Evolutionary conservation across 2,797 vertebrate genomes (phyloP), one percentile per base, ranked within the genome.

Genomic region (Sebastes diploproa): DNA sequence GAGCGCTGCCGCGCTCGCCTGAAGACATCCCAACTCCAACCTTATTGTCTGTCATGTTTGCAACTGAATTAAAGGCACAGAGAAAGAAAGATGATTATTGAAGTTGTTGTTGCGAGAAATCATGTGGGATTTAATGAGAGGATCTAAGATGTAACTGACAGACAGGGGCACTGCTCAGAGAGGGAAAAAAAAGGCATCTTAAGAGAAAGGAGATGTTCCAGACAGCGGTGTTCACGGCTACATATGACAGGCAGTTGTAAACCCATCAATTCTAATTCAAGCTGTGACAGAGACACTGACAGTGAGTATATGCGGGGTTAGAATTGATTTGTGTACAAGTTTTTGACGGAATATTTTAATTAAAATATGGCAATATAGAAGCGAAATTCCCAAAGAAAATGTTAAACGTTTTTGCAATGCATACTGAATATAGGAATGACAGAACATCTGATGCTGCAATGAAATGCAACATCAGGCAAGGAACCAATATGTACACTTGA

Each of bases 81-180:
- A 82, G 73, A 71, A 83, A 87, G 79, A 78, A 6, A 46, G 70
- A 83, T 30, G 82, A 89, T 88, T 80, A 88, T 90, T 88, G 85
- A 91, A 92, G 88, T 80, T 92, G 91, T 82, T 92, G 80, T 83
- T 88, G 86, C 34, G 18, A 55, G 84, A 78, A 88, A 82, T 89
- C 82, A 55, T 76, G 55, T 65, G 91, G 85, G 90, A 91, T 83
- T 88, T 91, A 91, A 91, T 92, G 87, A 90, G 86, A 81, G 66
- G 64, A 82, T 85, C 56, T 72, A 63, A 88, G 78, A 87, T 85
- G 77, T 68, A 54, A 83, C 79, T 87, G 90, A 88, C 84, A 88
- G 86, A 85, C 71, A 16, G 76, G 27, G 78, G 27, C 80, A 72
- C 65, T 59, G 61, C 75, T 74, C 46, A 27, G 59, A 18, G 16